These are phyloP conservation scores for Halocaridina rubra DNA, from an alignment of 2,888 invertebrate species.

Conservation along the genomic window DNA sequence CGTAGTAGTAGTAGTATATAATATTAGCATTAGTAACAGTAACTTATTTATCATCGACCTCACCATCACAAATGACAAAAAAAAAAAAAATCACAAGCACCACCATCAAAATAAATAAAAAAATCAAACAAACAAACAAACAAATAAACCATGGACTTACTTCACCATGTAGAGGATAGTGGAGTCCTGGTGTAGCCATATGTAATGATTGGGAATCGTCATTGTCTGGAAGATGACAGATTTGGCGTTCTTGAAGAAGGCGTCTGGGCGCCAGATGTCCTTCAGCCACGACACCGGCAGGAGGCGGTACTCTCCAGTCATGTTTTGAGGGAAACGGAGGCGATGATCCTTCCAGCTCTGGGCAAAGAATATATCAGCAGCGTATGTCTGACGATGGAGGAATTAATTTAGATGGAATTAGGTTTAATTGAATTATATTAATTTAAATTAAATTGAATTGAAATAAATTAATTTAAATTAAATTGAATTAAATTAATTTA, in stretches of 20 bases:
- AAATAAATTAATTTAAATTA: too few relatives aligned
- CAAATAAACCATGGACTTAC: constrained; percentile 63
- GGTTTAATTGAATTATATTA: too few relatives aligned
- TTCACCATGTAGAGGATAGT: constrained; percentile 67
- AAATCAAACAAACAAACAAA: not conserved
- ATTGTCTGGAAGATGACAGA: constrained; percentile 66
- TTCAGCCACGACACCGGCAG: constrained; percentile 65
- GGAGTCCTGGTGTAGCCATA: constrained; percentile 66
- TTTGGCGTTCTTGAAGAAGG: constrained; percentile 67
- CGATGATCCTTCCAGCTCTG: constrained; percentile 68
- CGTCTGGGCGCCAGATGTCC: constrained; percentile 66
- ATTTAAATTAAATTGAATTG: too few relatives aligned
- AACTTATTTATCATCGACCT: too few relatives aligned
- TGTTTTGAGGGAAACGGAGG: constrained; percentile 66
- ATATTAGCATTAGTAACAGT: too few relatives aligned
- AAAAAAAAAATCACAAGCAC: not conserved
- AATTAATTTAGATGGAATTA: too few relatives aligned
- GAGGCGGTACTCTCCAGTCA: constrained; percentile 66
- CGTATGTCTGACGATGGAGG: constrained; percentile 63
- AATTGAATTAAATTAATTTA: too few relatives aligned
- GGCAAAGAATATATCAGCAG: constrained; percentile 65
- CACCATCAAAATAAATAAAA: not conserved
- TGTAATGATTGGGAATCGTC: constrained; percentile 67
- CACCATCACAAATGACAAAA: not conserved
- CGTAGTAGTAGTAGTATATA: too few relatives aligned